Evolutionary conservation across 2,113 vertebrate species (phyloP).

Genomic region (Zosterops japonicus): DNA sequence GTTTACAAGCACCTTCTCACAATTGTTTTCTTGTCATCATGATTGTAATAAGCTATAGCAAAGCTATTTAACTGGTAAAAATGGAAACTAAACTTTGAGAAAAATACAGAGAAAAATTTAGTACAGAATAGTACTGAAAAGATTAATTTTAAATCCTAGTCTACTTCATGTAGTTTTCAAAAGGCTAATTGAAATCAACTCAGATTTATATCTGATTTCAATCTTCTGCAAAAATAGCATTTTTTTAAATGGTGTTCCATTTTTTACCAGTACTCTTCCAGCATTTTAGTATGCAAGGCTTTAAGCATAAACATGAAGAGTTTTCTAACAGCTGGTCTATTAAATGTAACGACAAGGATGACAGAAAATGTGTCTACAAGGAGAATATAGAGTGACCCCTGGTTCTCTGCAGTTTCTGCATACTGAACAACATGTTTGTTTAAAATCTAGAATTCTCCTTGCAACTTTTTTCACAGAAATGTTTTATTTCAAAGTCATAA

Average conservation of each 20-base stretch:
- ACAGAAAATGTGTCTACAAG: conserved; percentile 9
- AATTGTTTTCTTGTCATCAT: background rate
- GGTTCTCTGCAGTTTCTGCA: background rate
- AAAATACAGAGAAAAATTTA: background rate
- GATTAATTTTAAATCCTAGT: background rate
- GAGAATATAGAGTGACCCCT: background rate
- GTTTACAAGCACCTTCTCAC: background rate
- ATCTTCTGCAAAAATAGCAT: background rate
- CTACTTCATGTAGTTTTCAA: background rate
- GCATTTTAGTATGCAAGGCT: background rate
- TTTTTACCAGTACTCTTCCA: background rate
- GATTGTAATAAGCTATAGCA: background rate
- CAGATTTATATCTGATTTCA: background rate
- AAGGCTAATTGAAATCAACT: background rate
- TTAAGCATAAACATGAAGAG: background rate
- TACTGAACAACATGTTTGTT: background rate
- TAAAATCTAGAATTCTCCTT: background rate
- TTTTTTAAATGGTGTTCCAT: background rate
- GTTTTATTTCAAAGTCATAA: background rate
- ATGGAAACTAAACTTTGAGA: background rate
- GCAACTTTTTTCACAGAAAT: background rate
- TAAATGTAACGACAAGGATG: conserved; percentile 13
- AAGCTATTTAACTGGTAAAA: background rate
- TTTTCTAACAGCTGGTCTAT: conserved; percentile 14
- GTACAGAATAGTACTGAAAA: background rate